phyloP scores from a whole-genome alignment of 1,140 invertebrate genomes.

The Daktulosphaira vitifoliae region DNA sequence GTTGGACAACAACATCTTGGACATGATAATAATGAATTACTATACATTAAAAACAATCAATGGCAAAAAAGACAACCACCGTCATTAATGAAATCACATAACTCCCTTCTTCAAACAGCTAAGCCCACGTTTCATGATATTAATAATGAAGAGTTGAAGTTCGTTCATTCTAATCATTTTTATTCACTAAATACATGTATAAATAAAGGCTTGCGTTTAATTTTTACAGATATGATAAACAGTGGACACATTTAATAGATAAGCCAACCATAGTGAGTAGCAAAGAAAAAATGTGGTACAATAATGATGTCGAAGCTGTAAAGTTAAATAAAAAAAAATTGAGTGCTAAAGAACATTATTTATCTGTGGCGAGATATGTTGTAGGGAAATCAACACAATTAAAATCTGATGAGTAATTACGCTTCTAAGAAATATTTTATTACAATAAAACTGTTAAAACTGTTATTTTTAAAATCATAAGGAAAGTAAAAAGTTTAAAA shows the following conservation, averaged over 20 bases:
- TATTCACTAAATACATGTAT: no score
- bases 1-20: conserved; percentile 44
- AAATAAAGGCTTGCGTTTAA: no score
- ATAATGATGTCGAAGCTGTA: not conserved
- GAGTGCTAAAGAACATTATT: conserved; percentile 64
- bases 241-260: not conserved
- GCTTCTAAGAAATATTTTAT: no score
- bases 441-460: no score
- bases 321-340: conserved; percentile 41
- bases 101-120: conserved; percentile 8
- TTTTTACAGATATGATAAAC: conserved; percentile 9
- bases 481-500: conserved; percentile 3
- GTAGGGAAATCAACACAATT: conserved; percentile 51
- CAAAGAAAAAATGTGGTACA: conserved; percentile 5
- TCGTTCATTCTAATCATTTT: no score
- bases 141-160: conserved; percentile 6
- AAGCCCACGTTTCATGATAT: not conserved
- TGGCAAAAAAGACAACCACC: conserved; percentile 1
- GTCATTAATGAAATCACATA: conserved; percentile 21
- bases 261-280: not conserved
- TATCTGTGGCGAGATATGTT: conserved; percentile 61
- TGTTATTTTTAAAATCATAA: no score
- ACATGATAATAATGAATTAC: not conserved
- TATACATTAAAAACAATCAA: conserved; percentile 4
- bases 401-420: conserved; percentile 19